These are phyloP conservation scores for Cepaea hortensis DNA, from an alignment of 2,888 invertebrate species.

Conservation along the genomic window DNA sequence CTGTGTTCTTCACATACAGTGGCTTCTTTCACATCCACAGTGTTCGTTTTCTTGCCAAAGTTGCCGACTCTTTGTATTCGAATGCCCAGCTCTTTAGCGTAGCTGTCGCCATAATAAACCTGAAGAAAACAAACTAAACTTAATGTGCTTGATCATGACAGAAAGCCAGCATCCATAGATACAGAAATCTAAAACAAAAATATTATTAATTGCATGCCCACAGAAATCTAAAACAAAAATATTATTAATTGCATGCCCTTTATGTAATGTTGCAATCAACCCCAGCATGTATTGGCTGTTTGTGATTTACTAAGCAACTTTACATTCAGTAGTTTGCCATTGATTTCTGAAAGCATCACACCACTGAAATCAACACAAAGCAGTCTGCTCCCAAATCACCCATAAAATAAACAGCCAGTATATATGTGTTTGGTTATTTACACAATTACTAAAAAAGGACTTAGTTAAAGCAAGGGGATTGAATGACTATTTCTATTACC, in stretches of 20 bases:
- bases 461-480: too few species aligned
- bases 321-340: too few species aligned
- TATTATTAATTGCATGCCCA: neutral
- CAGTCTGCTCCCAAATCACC: too few species aligned
- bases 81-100: slow-evolving; percentile 43
- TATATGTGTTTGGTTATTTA: too few species aligned
- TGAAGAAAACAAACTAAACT: neutral
- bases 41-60: slow-evolving; percentile 1
- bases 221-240: neutral
- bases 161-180: neutral
- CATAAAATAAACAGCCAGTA: too few species aligned
- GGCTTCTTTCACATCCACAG: neutral
- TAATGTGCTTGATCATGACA: neutral
- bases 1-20: neutral
- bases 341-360: too few species aligned
- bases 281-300: too few species aligned
- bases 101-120: slow-evolving; percentile 46
- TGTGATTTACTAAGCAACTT: too few species aligned
- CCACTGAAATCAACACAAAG: too few species aligned
- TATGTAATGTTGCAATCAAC: too few species aligned
- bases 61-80: slow-evolving; percentile 35
- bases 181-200: neutral
- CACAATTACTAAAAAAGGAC: too few species aligned
- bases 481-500: too few species aligned
- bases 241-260: neutral